Conservation (phyloP, 1,140 invertebrate species). For the Melitaea cinxia region DNA sequence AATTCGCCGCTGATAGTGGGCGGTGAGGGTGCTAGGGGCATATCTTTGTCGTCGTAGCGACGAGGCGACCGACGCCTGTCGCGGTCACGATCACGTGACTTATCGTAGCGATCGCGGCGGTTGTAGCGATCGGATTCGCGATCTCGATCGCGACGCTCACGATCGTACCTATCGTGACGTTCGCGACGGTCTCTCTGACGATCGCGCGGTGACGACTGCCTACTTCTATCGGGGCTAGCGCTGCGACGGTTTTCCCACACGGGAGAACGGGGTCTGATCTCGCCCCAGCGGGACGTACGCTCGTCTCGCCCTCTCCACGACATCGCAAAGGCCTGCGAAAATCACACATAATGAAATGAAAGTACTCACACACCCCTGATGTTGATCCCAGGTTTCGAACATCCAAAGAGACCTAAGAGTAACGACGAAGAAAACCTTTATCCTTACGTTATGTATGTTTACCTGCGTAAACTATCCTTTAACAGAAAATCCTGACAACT, state of each 20-base stretch:
- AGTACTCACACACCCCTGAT: constrained; percentile 52
- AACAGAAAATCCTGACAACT: constrained; percentile 14
- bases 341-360: constrained; percentile 61
- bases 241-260: constrained; percentile 67
- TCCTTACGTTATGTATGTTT: constrained; percentile 42
- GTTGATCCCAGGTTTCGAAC: constrained; percentile 42
- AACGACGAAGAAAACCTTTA: constrained; percentile 42
- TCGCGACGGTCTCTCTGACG: constrained; percentile 50
- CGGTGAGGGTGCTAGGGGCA: constrained; percentile 55
- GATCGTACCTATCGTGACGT: constrained; percentile 54
- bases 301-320: constrained; percentile 72
- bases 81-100: constrained; percentile 46
- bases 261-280: constrained; percentile 55
- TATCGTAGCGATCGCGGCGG: constrained; percentile 52
- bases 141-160: constrained; percentile 50
- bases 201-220: constrained; percentile 46
- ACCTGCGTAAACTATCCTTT: constrained; percentile 41
- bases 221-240: constrained; percentile 48
- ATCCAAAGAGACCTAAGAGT: constrained; percentile 40
- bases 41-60: constrained; percentile 48
- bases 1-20: constrained; percentile 50
- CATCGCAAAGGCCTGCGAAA: constrained; percentile 72
- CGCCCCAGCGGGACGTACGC: constrained; percentile 57
- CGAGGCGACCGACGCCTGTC: constrained; percentile 53
- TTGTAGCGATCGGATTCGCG: constrained; percentile 48